Conservation (phyloP, 2,113 vertebrate species). For the Rhynchomys soricoides region DNA sequence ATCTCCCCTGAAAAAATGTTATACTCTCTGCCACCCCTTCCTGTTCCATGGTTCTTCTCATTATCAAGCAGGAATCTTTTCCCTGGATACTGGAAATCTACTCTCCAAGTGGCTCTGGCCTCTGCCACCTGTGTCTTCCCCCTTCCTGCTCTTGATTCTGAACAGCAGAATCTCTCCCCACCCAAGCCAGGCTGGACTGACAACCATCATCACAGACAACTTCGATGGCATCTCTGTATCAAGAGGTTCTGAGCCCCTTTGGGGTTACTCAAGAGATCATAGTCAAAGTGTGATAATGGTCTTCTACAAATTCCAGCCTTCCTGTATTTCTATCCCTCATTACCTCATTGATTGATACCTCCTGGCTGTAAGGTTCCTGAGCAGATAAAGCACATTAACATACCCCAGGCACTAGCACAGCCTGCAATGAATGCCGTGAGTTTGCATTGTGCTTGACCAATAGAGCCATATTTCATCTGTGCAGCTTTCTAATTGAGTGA, state of each 20-base stretch:
- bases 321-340: background rate
- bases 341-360: rapidly evolving
- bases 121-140: background rate
- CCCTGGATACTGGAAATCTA: background rate
- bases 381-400: rapidly evolving
- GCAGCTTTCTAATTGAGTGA: rapidly evolving
- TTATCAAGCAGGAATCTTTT: rapidly evolving
- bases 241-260: background rate
- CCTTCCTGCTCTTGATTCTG: background rate
- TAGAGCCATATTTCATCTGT: rapidly evolving
- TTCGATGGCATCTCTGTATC: background rate
- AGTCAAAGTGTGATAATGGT: background rate
- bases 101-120: background rate
- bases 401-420: rapidly evolving
- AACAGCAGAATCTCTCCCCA: rapidly evolving
- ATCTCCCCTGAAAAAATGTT: no score
- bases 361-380: background rate
- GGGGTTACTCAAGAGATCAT: no score
- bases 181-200: rapidly evolving
- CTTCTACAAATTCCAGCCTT: background rate
- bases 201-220: background rate
- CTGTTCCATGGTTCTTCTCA: background rate
- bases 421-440: rapidly evolving
- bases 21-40: rapidly evolving
- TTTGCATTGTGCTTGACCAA: rapidly evolving